These are phyloP conservation scores for Atethmia centrago DNA, from an alignment of 2,888 invertebrate genomes.

Conservation along the genomic window DNA sequence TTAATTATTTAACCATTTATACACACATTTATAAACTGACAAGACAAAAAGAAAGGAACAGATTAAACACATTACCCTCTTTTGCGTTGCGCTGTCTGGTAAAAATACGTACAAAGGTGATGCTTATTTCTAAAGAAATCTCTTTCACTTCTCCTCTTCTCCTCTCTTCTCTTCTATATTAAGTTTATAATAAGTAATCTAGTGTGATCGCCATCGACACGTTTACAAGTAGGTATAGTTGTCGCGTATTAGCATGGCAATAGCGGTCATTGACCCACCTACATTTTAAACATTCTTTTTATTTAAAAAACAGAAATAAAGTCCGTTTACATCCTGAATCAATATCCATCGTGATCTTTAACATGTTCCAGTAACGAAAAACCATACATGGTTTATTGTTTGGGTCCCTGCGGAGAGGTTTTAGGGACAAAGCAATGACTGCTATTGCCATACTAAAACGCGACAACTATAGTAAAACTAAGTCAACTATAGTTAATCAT, in stretches of 20 bases:
- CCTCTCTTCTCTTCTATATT: background rate
- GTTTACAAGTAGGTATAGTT: too few relatives aligned
- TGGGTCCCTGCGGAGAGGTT: too few relatives aligned
- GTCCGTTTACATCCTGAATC: too few relatives aligned
- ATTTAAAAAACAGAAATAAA: too few relatives aligned
- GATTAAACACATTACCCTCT: too few relatives aligned
- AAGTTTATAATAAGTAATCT: background rate
- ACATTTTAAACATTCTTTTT: background rate
- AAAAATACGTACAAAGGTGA: background rate
- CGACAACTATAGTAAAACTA: background rate
- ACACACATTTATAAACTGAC: background rate
- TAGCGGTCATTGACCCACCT: background rate
- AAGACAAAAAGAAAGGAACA: background rate
- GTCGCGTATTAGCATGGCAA: background rate
- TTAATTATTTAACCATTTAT: background rate
- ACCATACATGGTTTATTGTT: too few relatives aligned
- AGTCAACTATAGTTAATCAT: background rate
- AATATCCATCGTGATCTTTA: background rate
- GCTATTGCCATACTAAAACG: background rate
- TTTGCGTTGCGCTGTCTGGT: too few relatives aligned
- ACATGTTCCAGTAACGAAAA: too few relatives aligned
- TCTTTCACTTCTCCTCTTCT: background rate
- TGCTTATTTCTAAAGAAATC: background rate
- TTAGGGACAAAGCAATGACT: background rate
- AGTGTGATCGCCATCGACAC: background rate